Evolutionary conservation across 2,888 invertebrate genomes (phyloP), one percentile per base, ranked within the genome.

Genomic region (Polyploca ridens): DNA sequence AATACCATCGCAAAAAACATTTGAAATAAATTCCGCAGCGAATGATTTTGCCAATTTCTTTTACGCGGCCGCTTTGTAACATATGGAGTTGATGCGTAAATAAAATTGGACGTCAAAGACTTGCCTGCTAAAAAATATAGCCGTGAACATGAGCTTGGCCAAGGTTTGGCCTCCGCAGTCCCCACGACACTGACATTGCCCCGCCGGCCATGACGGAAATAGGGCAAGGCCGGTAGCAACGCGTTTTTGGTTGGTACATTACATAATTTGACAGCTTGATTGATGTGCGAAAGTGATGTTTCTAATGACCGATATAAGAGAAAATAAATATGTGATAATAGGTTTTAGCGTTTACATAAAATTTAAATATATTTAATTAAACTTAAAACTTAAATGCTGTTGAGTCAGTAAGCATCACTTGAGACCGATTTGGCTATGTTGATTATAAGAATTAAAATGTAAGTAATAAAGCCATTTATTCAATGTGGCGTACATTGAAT

Each of bases 181-280:
- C 63, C 69, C 69, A 66, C 75, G 85, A 77, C 86, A 85, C 81
- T 87, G 87, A 86, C 87, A 87, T 86, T 88, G 87, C 77, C 83
- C 84, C 75, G 67, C 66, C 67, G 82, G 77, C 82, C 79, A 79
- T 77, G 77, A 78, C 79, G 70, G 63, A 81, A 84, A 83, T 84
- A 83, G 83, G 82, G 74, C 87, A 85, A 88, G 86, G 88, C 74
- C 82, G 69, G 63, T 66, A 62, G 61, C 63, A 54, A 54, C 54
- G 71, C 66, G 71, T 75, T 72, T 35, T 70, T 66, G 41, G 41
- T n/a, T 62, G 41, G 41, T 46, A 67, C 61, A 66, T 83, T 80
- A 82, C 68, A 67, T 79, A 80, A 83, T 71, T 66, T 65, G 69
- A 72, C 72, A 71, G 64, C 64, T 33, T 67, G 70, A 74, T 72